These are phyloP conservation scores for Sciurus vulgaris DNA, from an alignment of 2,797 vertebrate genomes.

Conservation along the genomic window DNA sequence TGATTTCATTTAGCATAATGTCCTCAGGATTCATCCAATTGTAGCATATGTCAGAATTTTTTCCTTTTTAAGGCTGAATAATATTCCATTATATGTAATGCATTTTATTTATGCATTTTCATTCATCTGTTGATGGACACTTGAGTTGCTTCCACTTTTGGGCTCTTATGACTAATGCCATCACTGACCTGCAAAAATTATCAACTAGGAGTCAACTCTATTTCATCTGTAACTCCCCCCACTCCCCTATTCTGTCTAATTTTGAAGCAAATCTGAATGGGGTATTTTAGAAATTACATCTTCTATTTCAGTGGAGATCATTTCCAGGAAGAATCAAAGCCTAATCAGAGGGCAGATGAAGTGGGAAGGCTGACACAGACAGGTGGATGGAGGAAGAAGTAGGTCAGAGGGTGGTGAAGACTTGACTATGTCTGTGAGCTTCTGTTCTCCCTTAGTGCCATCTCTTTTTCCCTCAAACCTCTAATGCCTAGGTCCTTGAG, in stretches of 20 bases:
- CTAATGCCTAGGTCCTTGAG: neutral
- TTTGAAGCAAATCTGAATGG: constrained; percentile 11
- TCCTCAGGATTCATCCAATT: neutral
- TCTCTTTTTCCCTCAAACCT: neutral
- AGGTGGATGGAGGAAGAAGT: neutral
- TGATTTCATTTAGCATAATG: neutral
- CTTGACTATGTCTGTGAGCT: neutral
- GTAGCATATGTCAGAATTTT: neutral
- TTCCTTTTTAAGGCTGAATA: neutral
- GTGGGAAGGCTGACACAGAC: neutral
- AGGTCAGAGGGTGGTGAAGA: neutral
- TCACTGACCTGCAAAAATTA: neutral
- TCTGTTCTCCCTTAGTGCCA: neutral
- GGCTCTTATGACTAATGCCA: neutral
- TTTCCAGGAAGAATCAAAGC: constrained; percentile 31
- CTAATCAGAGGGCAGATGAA: neutral
- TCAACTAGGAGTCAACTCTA: neutral
- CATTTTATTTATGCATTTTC: neutral
- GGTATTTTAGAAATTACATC: constrained; percentile 47
- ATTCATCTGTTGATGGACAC: neutral
- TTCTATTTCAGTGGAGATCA: constrained; percentile 46
- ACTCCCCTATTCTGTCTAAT: neutral
- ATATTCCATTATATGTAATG: neutral
- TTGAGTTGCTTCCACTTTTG: neutral
- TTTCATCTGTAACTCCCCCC: neutral